Evolutionary conservation across 2,797 vertebrate genomes (phyloP).

Genomic region (Poeciliopsis infans): DNA sequence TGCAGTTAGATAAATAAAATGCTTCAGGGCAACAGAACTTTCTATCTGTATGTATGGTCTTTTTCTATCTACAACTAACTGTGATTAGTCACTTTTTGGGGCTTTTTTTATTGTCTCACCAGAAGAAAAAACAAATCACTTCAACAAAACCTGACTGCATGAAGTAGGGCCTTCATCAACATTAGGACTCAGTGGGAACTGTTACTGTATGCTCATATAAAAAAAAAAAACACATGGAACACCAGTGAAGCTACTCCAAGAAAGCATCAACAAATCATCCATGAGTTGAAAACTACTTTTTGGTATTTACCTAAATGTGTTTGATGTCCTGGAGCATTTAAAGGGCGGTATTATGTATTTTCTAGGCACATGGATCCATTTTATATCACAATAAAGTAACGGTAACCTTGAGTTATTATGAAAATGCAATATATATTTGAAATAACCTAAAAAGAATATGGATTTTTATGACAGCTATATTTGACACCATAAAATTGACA

Average conservation of each 20-base stretch:
- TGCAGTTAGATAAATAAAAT: neutral
- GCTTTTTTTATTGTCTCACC: neutral
- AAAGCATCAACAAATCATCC: neutral
- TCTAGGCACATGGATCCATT: too few relatives aligned
- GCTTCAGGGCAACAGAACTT: neutral
- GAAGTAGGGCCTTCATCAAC: neutral
- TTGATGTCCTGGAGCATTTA: too few relatives aligned
- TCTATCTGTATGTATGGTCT: neutral
- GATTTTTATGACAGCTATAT: too few relatives aligned
- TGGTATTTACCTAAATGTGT: neutral
- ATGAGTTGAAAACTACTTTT: neutral
- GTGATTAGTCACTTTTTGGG: neutral
- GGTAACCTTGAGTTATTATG: too few relatives aligned
- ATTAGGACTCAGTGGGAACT: neutral
- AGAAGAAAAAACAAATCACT: neutral
- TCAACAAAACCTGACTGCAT: neutral
- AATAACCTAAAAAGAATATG: too few relatives aligned
- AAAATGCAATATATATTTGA: too few relatives aligned
- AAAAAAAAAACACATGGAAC: neutral
- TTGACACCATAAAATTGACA: too few relatives aligned
- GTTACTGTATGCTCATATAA: neutral
- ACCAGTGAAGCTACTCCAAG: neutral
- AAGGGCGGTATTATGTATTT: too few relatives aligned
- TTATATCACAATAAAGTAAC: too few relatives aligned
- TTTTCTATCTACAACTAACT: neutral